A percentile compares a stretch with the other conserved stretches of the same genome.
These are phyloP conservation scores for Gymnothorax javanicus DNA, from an alignment of 2,797 vertebrate genomes.

Conservation along the genomic window DNA sequence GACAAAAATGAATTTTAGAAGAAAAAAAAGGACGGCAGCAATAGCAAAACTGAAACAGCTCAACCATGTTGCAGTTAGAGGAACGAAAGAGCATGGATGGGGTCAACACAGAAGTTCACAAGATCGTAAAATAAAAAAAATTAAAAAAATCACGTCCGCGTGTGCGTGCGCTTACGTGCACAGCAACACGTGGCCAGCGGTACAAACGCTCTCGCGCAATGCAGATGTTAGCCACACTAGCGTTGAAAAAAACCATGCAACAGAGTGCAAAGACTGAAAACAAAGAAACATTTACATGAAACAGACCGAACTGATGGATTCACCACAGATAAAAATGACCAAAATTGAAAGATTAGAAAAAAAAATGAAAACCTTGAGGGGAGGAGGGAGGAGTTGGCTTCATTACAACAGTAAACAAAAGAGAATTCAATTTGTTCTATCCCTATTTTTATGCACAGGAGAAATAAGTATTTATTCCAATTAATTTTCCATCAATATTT, in stretches of 20 bases:
- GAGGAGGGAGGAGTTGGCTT: slow-evolving; percentile 40
- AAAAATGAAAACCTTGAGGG: slow-evolving; percentile 58
- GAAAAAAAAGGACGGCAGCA: slow-evolving; percentile 8
- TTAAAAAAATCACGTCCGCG: not conserved
- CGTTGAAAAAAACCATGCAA: slow-evolving; percentile 60
- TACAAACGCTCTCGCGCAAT: slow-evolving; percentile 46
- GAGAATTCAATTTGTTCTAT: not conserved
- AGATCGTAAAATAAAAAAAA: not conserved
- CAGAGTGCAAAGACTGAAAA: slow-evolving; percentile 50
- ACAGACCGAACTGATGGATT: slow-evolving; percentile 23
- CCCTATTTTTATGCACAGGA: not conserved
- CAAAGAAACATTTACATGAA: slow-evolving; percentile 35
- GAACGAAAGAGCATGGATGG: slow-evolving; percentile 36
- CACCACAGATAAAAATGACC: slow-evolving; percentile 28
- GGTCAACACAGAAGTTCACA: slow-evolving; percentile 41
- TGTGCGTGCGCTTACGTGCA: slow-evolving; percentile 51
- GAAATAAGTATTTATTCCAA: not conserved
- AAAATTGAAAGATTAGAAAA: slow-evolving; percentile 60
- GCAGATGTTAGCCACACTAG: slow-evolving; percentile 50
- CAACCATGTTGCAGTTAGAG: slow-evolving; percentile 47
- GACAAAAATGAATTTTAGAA: slow-evolving; percentile 29
- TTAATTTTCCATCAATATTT: not conserved
- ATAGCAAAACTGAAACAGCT: slow-evolving; percentile 29
- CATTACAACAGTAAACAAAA: slow-evolving; percentile 53
- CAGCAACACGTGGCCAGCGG: slow-evolving; percentile 59